Percentiles rank a stretch among this genome's conserved stretches.
phyloP scores from a whole-genome alignment of 2,888 invertebrate species.

The Thumatha senex region DNA sequence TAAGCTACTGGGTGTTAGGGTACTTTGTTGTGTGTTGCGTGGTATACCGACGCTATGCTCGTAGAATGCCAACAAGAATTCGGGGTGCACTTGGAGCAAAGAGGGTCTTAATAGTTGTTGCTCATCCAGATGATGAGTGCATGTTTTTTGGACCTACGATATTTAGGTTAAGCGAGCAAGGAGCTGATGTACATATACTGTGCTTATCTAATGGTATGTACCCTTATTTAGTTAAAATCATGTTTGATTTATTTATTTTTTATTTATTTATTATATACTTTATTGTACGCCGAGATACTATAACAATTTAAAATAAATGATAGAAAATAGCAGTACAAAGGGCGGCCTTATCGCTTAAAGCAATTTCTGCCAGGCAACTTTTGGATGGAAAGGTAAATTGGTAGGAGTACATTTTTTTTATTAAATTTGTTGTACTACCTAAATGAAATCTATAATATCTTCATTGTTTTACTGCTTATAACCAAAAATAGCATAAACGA shows the following conservation, averaged over 20 bases:
- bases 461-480: too few species aligned
- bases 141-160: conserved; percentile 99
- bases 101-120: conserved; percentile 91
- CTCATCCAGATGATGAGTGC: conserved; percentile 99
- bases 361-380: too few species aligned
- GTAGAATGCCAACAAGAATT: conserved; percentile 74
- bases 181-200: conserved; percentile 89
- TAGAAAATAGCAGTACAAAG: too few species aligned
- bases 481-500: too few species aligned
- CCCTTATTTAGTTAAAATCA: conserved; percentile 3
- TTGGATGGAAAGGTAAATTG: not conserved
- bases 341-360: too few species aligned
- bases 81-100: conserved; percentile 77
- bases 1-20: conserved; percentile 81
- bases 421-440: not conserved
- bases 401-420: too few species aligned
- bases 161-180: conserved; percentile 85
- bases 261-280: too few species aligned
- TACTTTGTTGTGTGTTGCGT: conserved; percentile 76
- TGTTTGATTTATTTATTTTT: conserved; percentile 1
- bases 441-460: not conserved
- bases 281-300: too few species aligned
- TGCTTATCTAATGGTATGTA: conserved; percentile 92
- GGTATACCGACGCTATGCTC: conserved; percentile 78
- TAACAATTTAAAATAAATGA: too few species aligned